Evolutionary conservation across 2,113 vertebrate genomes (phyloP).

Genomic region (Himantopus leucocephalus): DNA sequence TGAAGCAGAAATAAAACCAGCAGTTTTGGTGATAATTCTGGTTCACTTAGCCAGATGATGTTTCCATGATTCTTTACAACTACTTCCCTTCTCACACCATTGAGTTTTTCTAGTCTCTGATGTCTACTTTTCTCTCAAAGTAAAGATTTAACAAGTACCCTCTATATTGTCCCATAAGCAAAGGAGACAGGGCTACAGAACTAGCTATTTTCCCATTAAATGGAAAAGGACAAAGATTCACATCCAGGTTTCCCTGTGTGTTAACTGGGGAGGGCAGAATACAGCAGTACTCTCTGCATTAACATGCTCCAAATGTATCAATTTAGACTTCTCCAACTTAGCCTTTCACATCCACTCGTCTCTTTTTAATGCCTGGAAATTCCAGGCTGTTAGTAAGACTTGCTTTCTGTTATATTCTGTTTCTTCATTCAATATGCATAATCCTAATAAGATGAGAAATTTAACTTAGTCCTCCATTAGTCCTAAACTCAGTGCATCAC

Average conservation of each 20-base stretch:
- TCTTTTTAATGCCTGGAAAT: not conserved
- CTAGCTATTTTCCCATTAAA: not conserved
- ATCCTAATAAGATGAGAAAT: not conserved
- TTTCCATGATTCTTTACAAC: constrained; percentile 28
- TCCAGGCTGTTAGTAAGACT: not conserved
- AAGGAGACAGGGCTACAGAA: not conserved
- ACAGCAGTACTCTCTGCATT: not conserved
- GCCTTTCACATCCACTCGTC: not conserved
- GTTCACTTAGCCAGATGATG: constrained; percentile 19
- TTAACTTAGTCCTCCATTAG: not conserved
- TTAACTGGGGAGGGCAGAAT: not conserved
- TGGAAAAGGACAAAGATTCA: not conserved
- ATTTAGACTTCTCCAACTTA: not conserved
- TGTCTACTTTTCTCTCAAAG: not conserved
- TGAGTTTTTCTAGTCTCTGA: not conserved
- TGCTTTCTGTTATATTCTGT: not conserved
- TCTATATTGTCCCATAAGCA: not conserved
- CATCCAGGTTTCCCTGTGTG: not conserved
- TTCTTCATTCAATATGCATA: not conserved
- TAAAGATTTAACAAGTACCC: not conserved
- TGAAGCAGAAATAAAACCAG: constrained; percentile 1
- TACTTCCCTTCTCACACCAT: not conserved
- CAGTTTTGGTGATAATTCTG: constrained; percentile 5
- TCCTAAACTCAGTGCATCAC: not conserved
- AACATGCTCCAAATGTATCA: not conserved